Evolutionary conservation across 2,888 invertebrate genomes (phyloP).

Genomic region (Carpatolechia fugitivella): DNA sequence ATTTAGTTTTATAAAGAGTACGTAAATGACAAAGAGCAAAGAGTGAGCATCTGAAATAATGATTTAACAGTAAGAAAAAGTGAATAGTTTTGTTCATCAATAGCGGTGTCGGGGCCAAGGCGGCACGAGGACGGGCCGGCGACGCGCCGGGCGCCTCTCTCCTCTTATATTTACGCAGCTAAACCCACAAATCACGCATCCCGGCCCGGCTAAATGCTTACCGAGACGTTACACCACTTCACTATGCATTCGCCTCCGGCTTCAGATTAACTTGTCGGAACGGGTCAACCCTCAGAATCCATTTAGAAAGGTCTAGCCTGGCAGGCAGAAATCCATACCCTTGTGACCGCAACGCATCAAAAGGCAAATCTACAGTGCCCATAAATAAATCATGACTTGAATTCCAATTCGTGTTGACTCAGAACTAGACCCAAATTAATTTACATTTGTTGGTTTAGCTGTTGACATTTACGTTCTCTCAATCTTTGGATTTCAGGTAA

Average conservation of each 20-base stretch:
- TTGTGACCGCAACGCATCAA: constrained; percentile 13
- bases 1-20: too few species aligned
- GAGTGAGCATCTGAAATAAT: too few species aligned
- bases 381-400: constrained; percentile 14
- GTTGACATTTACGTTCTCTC: too few species aligned
- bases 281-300: constrained; percentile 10
- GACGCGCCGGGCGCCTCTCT: constrained; percentile 14
- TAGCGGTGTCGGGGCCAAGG: too few species aligned
- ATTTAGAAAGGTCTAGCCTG: constrained; percentile 8
- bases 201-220: constrained; percentile 36
- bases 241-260: constrained; percentile 12
- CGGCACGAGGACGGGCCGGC: too few species aligned
- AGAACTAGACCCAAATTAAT: constrained; percentile 1
- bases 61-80: too few species aligned
- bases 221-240: constrained; percentile 35
- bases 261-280: constrained; percentile 14
- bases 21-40: too few species aligned
- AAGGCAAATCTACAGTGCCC: constrained; percentile 10
- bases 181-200: constrained; percentile 55
- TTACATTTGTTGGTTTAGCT: not conserved
- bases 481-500: too few species aligned
- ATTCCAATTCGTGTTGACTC: not conserved
- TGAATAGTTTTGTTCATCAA: too few species aligned
- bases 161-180: constrained; percentile 39
- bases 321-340: constrained; percentile 2